These are phyloP conservation scores for Trematocara variabile DNA, from an alignment of 2,113 vertebrate species.

Conservation along the genomic window DNA sequence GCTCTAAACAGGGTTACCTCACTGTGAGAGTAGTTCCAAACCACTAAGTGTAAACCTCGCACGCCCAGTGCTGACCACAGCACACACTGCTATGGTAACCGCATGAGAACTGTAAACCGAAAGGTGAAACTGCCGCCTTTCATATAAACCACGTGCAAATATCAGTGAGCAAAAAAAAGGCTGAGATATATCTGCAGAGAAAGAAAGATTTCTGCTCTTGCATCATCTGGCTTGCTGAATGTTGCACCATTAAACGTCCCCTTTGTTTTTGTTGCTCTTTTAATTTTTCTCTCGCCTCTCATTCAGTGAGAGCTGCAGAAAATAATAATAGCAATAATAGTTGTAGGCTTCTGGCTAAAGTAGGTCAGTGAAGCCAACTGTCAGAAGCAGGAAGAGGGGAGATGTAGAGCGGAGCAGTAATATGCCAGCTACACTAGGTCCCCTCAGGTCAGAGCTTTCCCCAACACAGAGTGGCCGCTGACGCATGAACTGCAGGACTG, in stretches of 20 bases:
- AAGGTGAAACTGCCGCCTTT: background rate
- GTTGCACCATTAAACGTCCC: constrained; percentile 3
- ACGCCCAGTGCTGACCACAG: constrained; percentile 19
- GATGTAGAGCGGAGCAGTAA: constrained; percentile 9
- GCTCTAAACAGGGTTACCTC: constrained; percentile 37
- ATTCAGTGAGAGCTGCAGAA: background rate
- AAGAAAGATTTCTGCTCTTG: background rate
- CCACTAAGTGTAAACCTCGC: constrained; percentile 45
- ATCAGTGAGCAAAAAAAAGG: background rate
- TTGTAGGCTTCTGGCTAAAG: constrained; percentile 39
- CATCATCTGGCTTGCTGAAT: background rate
- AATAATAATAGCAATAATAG: constrained; percentile 11
- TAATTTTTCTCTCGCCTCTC: background rate
- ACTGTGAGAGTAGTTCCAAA: constrained; percentile 35
- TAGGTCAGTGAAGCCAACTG: constrained; percentile 68
- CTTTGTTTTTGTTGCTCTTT: background rate
- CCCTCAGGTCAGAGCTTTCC: constrained; percentile 51
- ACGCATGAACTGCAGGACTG: constrained; percentile 3
- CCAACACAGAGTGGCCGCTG: background rate
- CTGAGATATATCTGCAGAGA: background rate
- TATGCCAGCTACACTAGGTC: constrained; percentile 15
- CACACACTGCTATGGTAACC: constrained; percentile 39
- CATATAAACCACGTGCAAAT: constrained; percentile 1
- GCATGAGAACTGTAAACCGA: background rate
- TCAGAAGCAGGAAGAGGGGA: constrained; percentile 42